Conservation (phyloP, 2,888 invertebrate species). For the Celastrina argiolus region DNA sequence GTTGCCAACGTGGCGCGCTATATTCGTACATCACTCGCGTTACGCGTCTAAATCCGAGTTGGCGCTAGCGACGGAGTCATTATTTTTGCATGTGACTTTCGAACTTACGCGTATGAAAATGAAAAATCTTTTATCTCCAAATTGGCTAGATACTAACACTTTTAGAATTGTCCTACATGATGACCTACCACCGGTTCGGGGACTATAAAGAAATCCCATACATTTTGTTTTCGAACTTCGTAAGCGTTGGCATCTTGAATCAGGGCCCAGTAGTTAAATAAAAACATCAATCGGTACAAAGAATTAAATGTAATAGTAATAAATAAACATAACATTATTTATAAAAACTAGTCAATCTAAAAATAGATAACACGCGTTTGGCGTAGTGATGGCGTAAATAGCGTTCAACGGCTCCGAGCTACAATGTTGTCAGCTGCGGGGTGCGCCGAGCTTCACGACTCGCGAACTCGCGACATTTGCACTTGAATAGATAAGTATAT, state of each 20-base stretch:
- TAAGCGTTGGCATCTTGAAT: no score
- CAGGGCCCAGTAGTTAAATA: neutral
- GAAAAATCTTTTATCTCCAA: no score
- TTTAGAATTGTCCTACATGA: no score
- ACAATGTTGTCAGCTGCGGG: neutral
- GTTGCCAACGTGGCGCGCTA: conserved; percentile 37
- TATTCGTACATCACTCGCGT: conserved; percentile 25
- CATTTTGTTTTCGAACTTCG: no score
- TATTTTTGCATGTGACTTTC: conserved; percentile 2
- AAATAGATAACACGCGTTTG: conserved; percentile 3
- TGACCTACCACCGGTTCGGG: no score
- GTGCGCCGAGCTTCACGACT: neutral
- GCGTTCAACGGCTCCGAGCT: neutral
- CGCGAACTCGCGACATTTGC: neutral
- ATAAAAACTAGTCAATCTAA: conserved; percentile 6
- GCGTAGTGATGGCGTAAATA: neutral
- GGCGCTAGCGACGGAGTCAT: neutral
- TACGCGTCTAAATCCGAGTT: conserved; percentile 2
- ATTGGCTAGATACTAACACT: no score
- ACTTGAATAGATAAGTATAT: no score
- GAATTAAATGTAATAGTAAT: neutral
- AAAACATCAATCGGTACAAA: neutral
- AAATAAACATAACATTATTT: neutral
- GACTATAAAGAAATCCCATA: no score
- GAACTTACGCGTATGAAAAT: no score